These are phyloP conservation scores for Cetoscarus ocellatus DNA, from an alignment of 2,797 vertebrate species.

Conservation along the genomic window DNA sequence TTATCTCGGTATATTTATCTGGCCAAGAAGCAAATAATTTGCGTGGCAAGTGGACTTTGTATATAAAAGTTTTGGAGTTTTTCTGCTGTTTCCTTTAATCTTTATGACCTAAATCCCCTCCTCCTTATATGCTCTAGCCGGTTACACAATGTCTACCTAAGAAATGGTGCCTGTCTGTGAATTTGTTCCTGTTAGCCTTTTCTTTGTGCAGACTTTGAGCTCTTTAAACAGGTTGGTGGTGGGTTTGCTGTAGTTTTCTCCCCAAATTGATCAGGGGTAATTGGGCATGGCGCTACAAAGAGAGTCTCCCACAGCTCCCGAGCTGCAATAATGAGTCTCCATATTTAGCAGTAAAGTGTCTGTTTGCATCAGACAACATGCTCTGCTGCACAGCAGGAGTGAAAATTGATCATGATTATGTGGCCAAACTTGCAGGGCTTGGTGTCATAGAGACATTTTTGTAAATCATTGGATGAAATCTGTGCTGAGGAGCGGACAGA, in stretches of 20 bases:
- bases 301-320: conserved; percentile 33
- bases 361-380: conserved; percentile 63
- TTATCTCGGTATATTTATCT: conserved; percentile 34
- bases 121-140: conserved; percentile 28
- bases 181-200: conserved; percentile 34
- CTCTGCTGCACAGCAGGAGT: conserved; percentile 36
- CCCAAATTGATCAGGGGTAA: conserved; percentile 64
- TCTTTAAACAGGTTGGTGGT: conserved; percentile 45
- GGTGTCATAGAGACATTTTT: conserved; percentile 13
- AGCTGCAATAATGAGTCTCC: conserved; percentile 60
- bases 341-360: conserved; percentile 61
- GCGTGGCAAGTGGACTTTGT: conserved; percentile 27
- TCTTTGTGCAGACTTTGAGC: conserved; percentile 22
- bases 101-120: conserved; percentile 53
- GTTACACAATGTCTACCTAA: conserved; percentile 30
- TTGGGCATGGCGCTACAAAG: conserved; percentile 51
- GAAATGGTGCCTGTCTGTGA: conserved; percentile 15
- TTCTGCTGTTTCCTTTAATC: conserved; percentile 37
- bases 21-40: conserved; percentile 38
- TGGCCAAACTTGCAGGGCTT: conserved; percentile 27
- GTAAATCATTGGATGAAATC: conserved; percentile 53
- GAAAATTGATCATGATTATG: conserved; percentile 33
- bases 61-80: conserved; percentile 25
- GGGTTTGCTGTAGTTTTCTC: conserved; percentile 45
- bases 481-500: conserved; percentile 26